Evolutionary conservation across 2,888 invertebrate genomes (phyloP), one percentile per base, ranked within the genome.

Genomic region (Metalampra italica): DNA sequence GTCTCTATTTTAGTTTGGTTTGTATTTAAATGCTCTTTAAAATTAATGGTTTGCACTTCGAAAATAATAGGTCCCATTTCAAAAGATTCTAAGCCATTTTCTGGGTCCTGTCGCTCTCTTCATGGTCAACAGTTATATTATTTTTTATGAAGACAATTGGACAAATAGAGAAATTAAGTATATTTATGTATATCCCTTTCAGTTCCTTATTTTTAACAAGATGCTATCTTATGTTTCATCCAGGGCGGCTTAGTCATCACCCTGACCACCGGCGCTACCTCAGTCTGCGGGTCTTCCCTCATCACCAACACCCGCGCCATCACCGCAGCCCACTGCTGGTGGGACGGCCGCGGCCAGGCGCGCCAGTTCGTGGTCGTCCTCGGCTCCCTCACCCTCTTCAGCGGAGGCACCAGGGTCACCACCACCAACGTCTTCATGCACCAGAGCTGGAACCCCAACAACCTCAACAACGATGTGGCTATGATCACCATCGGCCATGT

Each of bases 321-420:
- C 43, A 70, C 68, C 14, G 71, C 71, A 1, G 72, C 68, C 32
- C 72, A 72, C 59, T 74, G 72, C 59, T 73, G 74, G 72, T 53
- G 46, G 9, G 59, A 62, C 47, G 52, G 55, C 0, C 41, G 52
- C 38, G 53, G 46, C 46, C 61, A 59, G 39, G 73, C 69, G 11
- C 50, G 62, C 11, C 56, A 58, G 47, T 59, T 73, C 49, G 51
- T 53, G 12, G 62, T 70, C 3, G 73, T 75, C 8, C 62, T 68
- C 29, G 73, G 65, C 41, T 66, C 68, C 46, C 42, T 46, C 0
- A 47, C 45, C 0, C 60, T 70, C 14, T 68, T 66, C 58, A 49
- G 49, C 32, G 71, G 71, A 9, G 72, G 71, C 22, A 54, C 53
- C 38, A 57, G 71, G 1, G 14, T 64, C 43, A 46, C 46, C 49